Conservation (phyloP, 2,113 vertebrate genomes). For the Cavia porcellus region DNA sequence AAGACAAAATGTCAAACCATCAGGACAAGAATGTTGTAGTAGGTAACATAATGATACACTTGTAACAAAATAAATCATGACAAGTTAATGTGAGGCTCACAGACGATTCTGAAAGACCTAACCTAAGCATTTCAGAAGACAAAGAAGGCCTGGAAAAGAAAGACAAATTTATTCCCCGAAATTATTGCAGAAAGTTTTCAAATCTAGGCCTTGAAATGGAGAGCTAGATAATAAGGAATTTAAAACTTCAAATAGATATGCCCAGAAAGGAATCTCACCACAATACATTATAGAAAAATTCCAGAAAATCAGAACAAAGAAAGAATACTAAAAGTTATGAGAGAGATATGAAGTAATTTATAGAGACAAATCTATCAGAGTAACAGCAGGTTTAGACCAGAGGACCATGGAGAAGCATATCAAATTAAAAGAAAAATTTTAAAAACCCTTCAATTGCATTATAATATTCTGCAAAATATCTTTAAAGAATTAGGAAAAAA, state of each 20-base stretch:
- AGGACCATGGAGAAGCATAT: no score
- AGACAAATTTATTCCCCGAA: background rate
- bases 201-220: background rate
- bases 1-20: background rate
- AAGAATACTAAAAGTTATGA: background rate
- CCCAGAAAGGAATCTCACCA: background rate
- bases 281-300: background rate
- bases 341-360: background rate
- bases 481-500: no score
- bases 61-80: background rate
- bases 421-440: no score
- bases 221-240: background rate
- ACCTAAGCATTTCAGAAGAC: background rate
- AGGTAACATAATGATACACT: background rate
- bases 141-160: background rate
- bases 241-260: background rate
- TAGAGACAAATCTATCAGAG: background rate
- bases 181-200: background rate
- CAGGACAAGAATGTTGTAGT: background rate
- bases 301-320: background rate
- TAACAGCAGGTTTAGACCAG: background rate
- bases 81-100: background rate
- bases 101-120: background rate
- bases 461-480: no score
- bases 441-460: no score